These are phyloP conservation scores for Ephestia elutella DNA, from an alignment of 1,140 invertebrate genomes.

Conservation along the genomic window DNA sequence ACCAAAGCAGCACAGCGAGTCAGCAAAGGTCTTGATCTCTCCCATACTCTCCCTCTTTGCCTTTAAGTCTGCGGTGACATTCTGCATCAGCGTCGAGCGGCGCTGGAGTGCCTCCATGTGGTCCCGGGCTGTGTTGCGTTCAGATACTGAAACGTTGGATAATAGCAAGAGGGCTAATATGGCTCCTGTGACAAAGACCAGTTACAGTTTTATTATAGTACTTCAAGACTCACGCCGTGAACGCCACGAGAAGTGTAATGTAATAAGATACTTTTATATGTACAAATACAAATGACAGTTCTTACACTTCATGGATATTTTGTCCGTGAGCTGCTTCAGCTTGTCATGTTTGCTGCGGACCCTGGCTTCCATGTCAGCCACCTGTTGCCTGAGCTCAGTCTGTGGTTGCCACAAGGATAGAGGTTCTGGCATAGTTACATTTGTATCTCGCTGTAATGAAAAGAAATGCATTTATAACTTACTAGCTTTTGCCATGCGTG, in stretches of 20 bases:
- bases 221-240: too few relatives aligned
- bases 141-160: constrained; percentile 36
- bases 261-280: too few relatives aligned
- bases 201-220: too few relatives aligned
- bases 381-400: constrained; percentile 31
- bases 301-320: constrained; percentile 46
- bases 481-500: too few relatives aligned
- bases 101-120: constrained; percentile 35
- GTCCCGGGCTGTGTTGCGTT: constrained; percentile 27
- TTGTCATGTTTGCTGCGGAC: constrained; percentile 24
- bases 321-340: constrained; percentile 41
- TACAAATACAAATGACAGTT: background rate
- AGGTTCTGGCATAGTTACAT: constrained; percentile 39
- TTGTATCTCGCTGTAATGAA: constrained; percentile 31
- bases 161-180: background rate
- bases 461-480: background rate
- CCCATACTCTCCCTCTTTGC: constrained; percentile 38
- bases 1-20: constrained; percentile 30
- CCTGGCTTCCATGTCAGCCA: constrained; percentile 32
- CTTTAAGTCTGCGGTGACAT: constrained; percentile 34
- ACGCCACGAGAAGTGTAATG: too few relatives aligned
- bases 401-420: constrained; percentile 43
- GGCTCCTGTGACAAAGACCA: too few relatives aligned
- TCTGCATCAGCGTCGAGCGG: constrained; percentile 39
- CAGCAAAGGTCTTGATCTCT: constrained; percentile 41